Conservation (phyloP, 2,113 vertebrate genomes). For the Pipra filicauda region DNA sequence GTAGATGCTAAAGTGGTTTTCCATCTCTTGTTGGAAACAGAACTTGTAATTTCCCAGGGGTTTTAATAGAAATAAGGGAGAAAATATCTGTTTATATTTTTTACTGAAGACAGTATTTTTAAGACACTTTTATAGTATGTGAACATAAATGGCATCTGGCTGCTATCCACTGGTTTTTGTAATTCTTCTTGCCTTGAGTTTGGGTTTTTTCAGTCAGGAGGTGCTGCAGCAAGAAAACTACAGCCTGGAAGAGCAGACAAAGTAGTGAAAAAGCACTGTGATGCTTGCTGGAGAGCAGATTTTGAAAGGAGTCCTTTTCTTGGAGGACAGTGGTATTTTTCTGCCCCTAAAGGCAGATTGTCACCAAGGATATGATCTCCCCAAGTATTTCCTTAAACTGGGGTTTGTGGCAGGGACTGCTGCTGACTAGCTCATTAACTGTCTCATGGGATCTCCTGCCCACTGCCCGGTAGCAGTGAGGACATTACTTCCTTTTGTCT, state of each 20-base stretch:
- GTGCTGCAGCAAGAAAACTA: background rate
- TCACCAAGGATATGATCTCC: too few species aligned
- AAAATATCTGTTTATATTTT: conserved; percentile 46
- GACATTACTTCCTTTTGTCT: background rate
- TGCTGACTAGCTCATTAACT: background rate
- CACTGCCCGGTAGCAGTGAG: background rate
- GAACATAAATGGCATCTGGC: background rate
- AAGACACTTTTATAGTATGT: conserved; percentile 35
- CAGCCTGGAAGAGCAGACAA: background rate
- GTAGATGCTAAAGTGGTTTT: background rate
- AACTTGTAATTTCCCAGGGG: conserved; percentile 3
- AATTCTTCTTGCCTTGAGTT: conserved; percentile 20
- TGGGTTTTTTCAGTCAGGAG: background rate
- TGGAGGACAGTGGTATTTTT: background rate
- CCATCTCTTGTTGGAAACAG: background rate
- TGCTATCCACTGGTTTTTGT: conserved; percentile 1
- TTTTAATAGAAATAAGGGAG: conserved; percentile 30
- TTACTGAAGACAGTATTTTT: conserved; percentile 48
- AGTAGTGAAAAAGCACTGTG: background rate
- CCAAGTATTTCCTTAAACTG: background rate
- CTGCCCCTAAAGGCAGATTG: background rate
- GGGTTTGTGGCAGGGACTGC: background rate
- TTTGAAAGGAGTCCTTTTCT: background rate
- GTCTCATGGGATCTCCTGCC: background rate
- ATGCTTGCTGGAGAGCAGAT: background rate